phyloP scores from a whole-genome alignment of 2,797 vertebrate species.

The Arctocebus calabarensis region DNA sequence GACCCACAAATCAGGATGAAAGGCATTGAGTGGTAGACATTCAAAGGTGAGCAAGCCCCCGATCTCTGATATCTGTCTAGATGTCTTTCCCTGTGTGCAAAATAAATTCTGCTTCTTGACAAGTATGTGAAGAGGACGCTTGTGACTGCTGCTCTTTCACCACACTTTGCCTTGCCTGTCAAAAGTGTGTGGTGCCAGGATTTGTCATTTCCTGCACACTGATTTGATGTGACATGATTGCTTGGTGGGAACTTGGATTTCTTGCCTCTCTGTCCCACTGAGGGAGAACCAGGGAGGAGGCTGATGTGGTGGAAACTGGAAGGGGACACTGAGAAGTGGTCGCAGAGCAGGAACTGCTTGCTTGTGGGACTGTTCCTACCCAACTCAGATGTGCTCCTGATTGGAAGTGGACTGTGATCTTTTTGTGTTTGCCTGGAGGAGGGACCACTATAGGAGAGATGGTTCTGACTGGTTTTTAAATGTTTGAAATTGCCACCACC shows the following conservation, averaged over 20 bases:
- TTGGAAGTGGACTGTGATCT: background rate
- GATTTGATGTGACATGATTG: background rate
- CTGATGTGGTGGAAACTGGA: background rate
- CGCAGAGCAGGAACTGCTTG: background rate
- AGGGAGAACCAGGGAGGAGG: background rate
- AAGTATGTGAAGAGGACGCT: background rate
- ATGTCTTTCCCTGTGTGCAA: background rate
- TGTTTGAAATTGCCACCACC: background rate
- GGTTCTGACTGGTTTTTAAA: slow-evolving; percentile 20
- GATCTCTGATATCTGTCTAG: background rate
- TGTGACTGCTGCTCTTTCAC: background rate
- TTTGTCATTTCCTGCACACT: background rate
- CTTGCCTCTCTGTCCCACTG: background rate
- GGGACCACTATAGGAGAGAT: background rate
- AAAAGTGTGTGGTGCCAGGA: background rate
- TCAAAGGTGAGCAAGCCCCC: background rate
- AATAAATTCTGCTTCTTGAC: background rate
- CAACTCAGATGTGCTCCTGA: background rate
- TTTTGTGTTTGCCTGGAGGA: background rate
- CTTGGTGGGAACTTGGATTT: background rate
- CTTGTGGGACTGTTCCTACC: background rate
- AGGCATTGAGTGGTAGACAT: background rate
- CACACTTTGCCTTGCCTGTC: background rate
- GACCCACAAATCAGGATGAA: background rate
- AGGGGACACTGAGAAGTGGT: background rate